Percentiles rank a stretch among this genome's conserved stretches.
Conservation (phyloP, 1,140 invertebrate genomes). For the Drosophila rufa region DNA sequence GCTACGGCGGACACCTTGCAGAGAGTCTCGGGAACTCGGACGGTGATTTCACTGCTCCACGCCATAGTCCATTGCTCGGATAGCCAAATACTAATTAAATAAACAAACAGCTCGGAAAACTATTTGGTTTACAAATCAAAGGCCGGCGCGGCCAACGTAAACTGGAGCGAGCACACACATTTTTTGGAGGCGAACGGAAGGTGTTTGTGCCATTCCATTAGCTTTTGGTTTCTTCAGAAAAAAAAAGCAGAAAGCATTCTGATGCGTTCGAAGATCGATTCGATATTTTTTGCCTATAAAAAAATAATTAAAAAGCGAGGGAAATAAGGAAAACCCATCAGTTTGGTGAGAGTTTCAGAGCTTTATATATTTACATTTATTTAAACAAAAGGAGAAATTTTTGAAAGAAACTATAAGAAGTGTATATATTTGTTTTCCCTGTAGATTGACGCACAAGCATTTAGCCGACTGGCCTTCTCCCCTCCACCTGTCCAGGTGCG, state of each 20-base stretch:
- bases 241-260: neutral
- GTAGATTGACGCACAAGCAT: conserved; percentile 15
- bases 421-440: conserved; percentile 2
- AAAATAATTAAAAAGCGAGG: too few species aligned
- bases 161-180: conserved; percentile 23
- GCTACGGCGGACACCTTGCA: conserved; percentile 15
- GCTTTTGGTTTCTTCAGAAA: neutral
- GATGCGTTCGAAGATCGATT: too few species aligned
- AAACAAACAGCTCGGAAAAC: conserved; percentile 75
- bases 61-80: neutral
- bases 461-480: conserved; percentile 3
- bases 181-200: conserved; percentile 15
- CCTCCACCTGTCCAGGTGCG: conserved; percentile 17
- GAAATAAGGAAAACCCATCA: too few species aligned
- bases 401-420: too few species aligned
- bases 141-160: conserved; percentile 36
- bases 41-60: conserved; percentile 2
- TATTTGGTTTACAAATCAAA: conserved; percentile 71
- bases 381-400: too few species aligned
- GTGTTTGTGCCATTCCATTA: conserved; percentile 15
- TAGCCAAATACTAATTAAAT: conserved; percentile 63
- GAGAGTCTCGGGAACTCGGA: neutral
- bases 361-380: too few species aligned
- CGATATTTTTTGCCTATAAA: too few species aligned
- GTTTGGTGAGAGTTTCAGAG: too few species aligned